Evolutionary conservation across 2,113 vertebrate genomes (phyloP).

Genomic region (Mormyrus lacerda): DNA sequence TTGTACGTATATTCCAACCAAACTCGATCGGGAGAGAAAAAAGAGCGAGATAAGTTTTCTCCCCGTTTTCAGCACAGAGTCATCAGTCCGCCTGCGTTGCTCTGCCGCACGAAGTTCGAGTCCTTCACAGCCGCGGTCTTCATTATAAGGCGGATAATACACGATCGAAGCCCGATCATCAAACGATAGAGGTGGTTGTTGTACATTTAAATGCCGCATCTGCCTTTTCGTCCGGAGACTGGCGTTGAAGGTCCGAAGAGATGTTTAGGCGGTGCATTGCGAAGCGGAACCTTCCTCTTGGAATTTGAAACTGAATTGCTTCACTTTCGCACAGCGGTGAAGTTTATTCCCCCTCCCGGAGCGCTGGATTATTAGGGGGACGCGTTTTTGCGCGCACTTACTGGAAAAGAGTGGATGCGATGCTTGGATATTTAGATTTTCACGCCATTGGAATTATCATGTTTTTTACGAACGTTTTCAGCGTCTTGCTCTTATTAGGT

Average conservation of each 20-base stretch:
- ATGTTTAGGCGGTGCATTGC: neutral
- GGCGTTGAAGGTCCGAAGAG: neutral
- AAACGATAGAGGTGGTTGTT: neutral
- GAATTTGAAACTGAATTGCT: neutral
- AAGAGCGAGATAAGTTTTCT: neutral
- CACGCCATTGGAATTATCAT: conserved; percentile 28
- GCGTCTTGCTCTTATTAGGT: conserved; percentile 42
- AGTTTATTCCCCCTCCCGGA: conserved; percentile 10
- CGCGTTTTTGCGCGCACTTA: neutral
- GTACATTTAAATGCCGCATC: neutral
- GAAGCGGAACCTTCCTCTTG: conserved; percentile 1
- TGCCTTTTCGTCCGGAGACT: conserved; percentile 2
- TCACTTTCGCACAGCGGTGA: neutral
- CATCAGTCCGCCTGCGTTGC: neutral
- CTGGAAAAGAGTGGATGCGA: neutral
- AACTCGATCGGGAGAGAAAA: neutral
- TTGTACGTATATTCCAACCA: neutral
- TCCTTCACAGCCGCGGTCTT: neutral
- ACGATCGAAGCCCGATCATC: neutral
- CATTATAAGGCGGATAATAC: neutral
- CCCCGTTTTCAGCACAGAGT: neutral
- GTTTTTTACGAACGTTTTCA: conserved; percentile 37
- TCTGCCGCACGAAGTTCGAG: neutral
- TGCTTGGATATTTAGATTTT: conserved; percentile 15
- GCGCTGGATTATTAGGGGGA: conserved; percentile 8